Conservation (phyloP, 2,888 invertebrate genomes). For the Tetragnatha montana region DNA sequence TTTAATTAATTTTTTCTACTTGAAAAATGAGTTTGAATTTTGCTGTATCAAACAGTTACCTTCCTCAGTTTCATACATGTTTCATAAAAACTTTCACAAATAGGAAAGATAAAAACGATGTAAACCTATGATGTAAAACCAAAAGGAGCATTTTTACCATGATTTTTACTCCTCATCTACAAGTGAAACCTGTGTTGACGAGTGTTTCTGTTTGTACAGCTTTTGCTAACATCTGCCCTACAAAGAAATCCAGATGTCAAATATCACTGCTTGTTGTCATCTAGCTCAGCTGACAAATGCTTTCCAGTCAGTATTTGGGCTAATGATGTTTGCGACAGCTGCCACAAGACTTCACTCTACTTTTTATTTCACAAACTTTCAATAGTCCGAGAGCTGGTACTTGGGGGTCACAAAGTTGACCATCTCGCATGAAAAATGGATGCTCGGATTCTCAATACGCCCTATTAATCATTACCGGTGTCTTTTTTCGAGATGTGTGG, state of each 20-base stretch:
- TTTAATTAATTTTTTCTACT: too few relatives aligned
- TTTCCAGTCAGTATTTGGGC: conserved; percentile 33
- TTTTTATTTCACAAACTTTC: not conserved
- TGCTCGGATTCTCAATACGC: not conserved
- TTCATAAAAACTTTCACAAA: too few relatives aligned
- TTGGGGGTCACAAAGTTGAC: not conserved
- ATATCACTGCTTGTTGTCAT: conserved; percentile 5
- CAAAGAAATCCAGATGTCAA: conserved; percentile 3
- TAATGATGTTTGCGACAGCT: conserved; percentile 49
- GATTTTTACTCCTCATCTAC: too few relatives aligned
- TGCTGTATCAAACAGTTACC: too few relatives aligned
- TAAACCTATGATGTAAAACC: too few relatives aligned
- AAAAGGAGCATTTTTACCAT: too few relatives aligned
- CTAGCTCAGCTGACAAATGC: conserved; percentile 42
- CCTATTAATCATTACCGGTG: not conserved
- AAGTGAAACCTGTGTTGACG: too few relatives aligned
- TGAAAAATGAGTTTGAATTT: too few relatives aligned
- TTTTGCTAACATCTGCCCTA: too few relatives aligned
- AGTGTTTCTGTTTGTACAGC: too few relatives aligned
- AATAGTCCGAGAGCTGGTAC: not conserved
- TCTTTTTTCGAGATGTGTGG: not conserved
- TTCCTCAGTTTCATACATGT: too few relatives aligned
- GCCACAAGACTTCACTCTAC: conserved; percentile 24
- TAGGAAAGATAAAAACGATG: too few relatives aligned
- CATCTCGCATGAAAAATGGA: conserved; percentile 22